Percentiles rank a stretch among this genome's conserved stretches.
phyloP scores from a whole-genome alignment of 2,797 vertebrate genomes.

The Ambastaia sidthimunki region DNA sequence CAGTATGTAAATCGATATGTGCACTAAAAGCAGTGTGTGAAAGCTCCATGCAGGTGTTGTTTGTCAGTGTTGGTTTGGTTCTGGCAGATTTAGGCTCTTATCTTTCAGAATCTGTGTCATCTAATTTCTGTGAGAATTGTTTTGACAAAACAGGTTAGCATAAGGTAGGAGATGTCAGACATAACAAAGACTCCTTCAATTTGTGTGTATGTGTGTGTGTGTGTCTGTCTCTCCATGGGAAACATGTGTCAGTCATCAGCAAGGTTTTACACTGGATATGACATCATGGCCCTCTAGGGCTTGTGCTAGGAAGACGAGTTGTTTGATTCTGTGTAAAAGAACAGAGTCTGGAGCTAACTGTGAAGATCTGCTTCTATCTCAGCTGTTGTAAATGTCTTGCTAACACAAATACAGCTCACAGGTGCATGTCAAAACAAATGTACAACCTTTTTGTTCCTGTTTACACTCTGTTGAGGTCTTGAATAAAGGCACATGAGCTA shows the following conservation, averaged over 20 bases:
- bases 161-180: constrained; percentile 77
- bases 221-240: constrained; percentile 66
- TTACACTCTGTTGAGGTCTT: constrained; percentile 22
- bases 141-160: constrained; percentile 87
- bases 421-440: constrained; percentile 70
- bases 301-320: constrained; percentile 76
- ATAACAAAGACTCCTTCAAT: constrained; percentile 73
- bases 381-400: constrained; percentile 69
- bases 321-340: constrained; percentile 82
- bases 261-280: constrained; percentile 82
- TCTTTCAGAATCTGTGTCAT: constrained; percentile 78
- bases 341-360: constrained; percentile 77
- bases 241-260: constrained; percentile 80
- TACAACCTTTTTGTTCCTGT: constrained; percentile 41
- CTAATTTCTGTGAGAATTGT: constrained; percentile 84
- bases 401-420: constrained; percentile 78
- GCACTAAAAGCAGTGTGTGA: constrained; percentile 62
- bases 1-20: constrained; percentile 26
- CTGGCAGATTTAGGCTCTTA: constrained; percentile 78
- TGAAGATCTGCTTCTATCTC: constrained; percentile 72
- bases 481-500: constrained; percentile 36
- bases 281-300: constrained; percentile 85
- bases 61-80: constrained; percentile 77
- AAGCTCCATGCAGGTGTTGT: constrained; percentile 70
- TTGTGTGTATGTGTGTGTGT: constrained; percentile 61